Conservation (phyloP, 2,113 vertebrate species). For the Hymenochirus boettgeri region DNA sequence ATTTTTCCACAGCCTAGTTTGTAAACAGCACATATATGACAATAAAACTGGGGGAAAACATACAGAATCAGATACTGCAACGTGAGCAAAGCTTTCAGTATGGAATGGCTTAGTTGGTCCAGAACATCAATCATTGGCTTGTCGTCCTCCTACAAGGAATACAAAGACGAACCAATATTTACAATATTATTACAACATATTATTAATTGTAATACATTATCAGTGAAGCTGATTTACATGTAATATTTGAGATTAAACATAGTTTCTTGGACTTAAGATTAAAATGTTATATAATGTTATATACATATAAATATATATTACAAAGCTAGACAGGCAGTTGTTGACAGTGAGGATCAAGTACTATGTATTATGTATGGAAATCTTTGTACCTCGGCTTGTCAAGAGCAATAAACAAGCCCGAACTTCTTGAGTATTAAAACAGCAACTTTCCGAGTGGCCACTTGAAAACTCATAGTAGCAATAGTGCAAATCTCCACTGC, state of each 20-base stretch:
- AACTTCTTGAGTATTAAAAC: conserved; percentile 89
- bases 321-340: too few species aligned
- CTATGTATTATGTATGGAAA: too few species aligned
- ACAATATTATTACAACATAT: not conserved
- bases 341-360: too few species aligned
- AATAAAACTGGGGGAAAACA: too few species aligned
- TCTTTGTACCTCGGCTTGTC: conserved; percentile 94
- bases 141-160: conserved; percentile 82
- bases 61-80: conserved; percentile 91
- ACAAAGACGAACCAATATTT: not conserved
- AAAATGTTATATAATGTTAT: too few species aligned
- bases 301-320: too few species aligned
- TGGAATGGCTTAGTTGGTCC: conserved; percentile 93
- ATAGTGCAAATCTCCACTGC: conserved; percentile 86
- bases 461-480: conserved; percentile 94
- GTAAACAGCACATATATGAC: too few species aligned
- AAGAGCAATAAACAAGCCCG: conserved; percentile 84
- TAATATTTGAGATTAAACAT: too few species aligned
- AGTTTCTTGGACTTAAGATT: too few species aligned
- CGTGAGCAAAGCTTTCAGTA: conserved; percentile 94
- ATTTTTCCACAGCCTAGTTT: too few species aligned
- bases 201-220: too few species aligned
- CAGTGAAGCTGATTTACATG: too few species aligned
- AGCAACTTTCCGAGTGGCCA: conserved; percentile 89
- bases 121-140: conserved; percentile 97